These are phyloP conservation scores for Conopomorpha cramerella DNA, from an alignment of 1,140 invertebrate species.

Conservation along the genomic window DNA sequence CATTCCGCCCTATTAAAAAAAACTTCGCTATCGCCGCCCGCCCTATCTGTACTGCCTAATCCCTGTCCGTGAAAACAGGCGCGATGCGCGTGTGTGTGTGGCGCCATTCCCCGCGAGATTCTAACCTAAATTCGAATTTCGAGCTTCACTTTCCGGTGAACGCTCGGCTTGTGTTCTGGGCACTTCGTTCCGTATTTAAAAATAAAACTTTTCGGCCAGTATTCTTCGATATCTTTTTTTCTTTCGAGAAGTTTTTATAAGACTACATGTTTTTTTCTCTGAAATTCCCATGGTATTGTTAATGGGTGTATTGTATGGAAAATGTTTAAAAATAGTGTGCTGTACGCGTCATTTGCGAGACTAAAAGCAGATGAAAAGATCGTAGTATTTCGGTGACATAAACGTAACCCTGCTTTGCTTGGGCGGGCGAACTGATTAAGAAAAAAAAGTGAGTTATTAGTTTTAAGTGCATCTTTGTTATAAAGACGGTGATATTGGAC, in stretches of 20 bases:
- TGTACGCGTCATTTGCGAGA: background rate
- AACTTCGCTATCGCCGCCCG: too few relatives aligned
- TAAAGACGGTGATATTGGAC: too few relatives aligned
- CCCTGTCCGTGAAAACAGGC: conserved; percentile 19
- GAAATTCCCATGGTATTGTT: too few relatives aligned
- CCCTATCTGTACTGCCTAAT: conserved; percentile 12
- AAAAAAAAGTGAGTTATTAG: too few relatives aligned
- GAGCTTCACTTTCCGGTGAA: conserved; percentile 36
- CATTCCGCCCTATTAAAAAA: too few relatives aligned
- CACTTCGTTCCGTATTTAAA: conserved; percentile 42
- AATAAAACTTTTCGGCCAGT: conserved; percentile 33
- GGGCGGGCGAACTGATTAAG: too few relatives aligned
- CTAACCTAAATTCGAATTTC: conserved; percentile 54
- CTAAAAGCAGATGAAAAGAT: background rate
- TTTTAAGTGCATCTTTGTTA: too few relatives aligned
- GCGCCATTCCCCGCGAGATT: conserved; percentile 45
- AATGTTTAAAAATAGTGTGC: background rate
- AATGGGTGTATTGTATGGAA: background rate
- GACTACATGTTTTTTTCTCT: too few relatives aligned
- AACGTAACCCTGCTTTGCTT: too few relatives aligned
- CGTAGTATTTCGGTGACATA: background rate
- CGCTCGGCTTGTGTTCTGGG: conserved; percentile 28
- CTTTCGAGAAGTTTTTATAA: too few relatives aligned
- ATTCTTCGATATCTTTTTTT: too few relatives aligned
- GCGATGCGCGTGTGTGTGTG: conserved; percentile 45